Percentiles rank a stretch among this genome's conserved stretches.
phyloP scores from a whole-genome alignment of 2,113 vertebrate genomes.

The Muscicapa adusta region DNA sequence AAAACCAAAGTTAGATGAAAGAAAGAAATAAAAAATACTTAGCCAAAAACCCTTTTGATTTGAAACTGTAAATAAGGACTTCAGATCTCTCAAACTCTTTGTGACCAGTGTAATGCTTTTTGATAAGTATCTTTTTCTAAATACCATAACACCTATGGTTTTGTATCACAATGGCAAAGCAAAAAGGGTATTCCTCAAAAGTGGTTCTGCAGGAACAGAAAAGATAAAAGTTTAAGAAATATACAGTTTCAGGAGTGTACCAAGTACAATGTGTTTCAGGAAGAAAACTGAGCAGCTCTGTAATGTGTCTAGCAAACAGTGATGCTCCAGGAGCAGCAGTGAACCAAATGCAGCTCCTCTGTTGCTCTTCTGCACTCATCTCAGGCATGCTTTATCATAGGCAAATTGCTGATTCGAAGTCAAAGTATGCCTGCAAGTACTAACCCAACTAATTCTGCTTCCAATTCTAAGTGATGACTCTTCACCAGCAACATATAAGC shows the following conservation, averaged over 20 bases:
- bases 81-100: not conserved
- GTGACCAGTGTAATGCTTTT: not conserved
- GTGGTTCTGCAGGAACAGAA: not conserved
- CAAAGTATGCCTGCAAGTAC: not conserved
- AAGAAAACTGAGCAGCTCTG: not conserved
- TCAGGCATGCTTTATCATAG: not conserved
- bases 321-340: not conserved
- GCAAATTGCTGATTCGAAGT: not conserved
- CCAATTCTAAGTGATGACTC: not conserved
- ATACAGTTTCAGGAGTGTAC: not conserved
- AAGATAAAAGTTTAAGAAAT: not conserved
- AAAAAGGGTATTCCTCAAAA: not conserved
- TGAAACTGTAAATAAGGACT: not conserved
- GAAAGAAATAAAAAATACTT: not conserved
- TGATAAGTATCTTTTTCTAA: not conserved
- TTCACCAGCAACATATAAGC: not conserved
- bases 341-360: not conserved
- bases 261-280: not conserved
- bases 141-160: not conserved
- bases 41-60: not conserved
- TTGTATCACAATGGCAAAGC: not conserved
- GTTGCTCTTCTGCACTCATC: not conserved
- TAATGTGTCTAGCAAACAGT: not conserved
- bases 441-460: not conserved
- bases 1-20: not conserved